Evolutionary conservation across 2,113 vertebrate genomes (phyloP).

Genomic region (Rana temporaria): DNA sequence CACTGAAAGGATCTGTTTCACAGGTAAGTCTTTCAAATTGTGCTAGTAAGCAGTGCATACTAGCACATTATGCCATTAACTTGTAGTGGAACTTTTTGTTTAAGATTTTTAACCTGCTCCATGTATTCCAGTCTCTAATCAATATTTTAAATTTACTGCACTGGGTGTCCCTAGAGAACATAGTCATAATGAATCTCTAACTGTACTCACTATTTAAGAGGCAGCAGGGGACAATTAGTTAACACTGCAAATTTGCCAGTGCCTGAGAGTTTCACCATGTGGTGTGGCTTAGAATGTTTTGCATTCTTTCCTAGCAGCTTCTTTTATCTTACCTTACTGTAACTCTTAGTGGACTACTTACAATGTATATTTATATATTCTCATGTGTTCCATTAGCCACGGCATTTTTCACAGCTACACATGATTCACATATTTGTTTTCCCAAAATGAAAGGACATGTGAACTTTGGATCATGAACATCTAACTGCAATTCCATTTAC

Average conservation of each 20-base stretch:
- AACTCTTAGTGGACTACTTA: background rate
- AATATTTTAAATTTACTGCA: no score
- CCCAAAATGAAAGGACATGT: background rate
- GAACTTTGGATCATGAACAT: background rate
- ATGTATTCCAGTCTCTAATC: no score
- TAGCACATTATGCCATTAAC: no score
- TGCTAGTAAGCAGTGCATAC: no score
- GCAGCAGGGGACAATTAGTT: background rate
- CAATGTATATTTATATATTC: background rate
- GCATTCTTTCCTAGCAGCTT: conserved; percentile 36
- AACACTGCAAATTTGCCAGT: background rate
- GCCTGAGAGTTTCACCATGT: background rate
- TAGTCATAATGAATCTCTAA: no score
- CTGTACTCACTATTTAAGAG: no score
- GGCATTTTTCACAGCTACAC: background rate
- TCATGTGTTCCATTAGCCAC: background rate
- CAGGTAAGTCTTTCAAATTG: no score
- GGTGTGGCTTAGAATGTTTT: conserved; percentile 1
- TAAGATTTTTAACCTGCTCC: no score
- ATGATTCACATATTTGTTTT: background rate
- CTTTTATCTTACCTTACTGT: conserved; percentile 5
- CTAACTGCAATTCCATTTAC: no score
- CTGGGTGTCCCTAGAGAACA: no score
- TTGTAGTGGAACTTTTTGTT: no score
- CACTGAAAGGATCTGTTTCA: no score